Evolutionary conservation across 2,797 vertebrate species (phyloP).

Genomic region (Rhincodon typus): DNA sequence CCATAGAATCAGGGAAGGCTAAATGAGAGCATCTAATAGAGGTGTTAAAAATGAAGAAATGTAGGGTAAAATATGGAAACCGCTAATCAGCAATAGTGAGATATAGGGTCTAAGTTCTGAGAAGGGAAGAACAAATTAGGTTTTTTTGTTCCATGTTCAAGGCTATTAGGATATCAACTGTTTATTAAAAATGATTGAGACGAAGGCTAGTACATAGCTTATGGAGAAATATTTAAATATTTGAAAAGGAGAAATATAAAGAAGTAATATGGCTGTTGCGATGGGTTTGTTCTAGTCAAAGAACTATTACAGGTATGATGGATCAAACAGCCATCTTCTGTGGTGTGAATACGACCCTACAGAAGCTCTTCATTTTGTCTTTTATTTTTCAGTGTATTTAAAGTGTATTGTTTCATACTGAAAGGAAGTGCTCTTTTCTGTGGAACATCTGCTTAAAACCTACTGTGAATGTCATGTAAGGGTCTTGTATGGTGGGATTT

Average conservation of each 20-base stretch:
- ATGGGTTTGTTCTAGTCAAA: background rate
- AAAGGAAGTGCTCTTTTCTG: background rate
- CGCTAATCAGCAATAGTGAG: background rate
- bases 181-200: background rate
- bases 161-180: too few species aligned
- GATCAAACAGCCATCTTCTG: background rate
- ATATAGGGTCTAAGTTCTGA: too few species aligned
- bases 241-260: background rate
- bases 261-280: background rate
- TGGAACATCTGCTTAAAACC: background rate
- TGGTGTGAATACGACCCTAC: background rate
- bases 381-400: background rate
- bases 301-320: background rate
- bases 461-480: background rate
- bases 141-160: too few species aligned
- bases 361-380: background rate
- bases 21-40: background rate
- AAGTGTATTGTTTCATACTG: background rate
- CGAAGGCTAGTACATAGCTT: background rate
- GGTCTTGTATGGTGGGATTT: background rate
- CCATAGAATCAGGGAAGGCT: background rate
- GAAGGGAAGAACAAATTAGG: too few species aligned
- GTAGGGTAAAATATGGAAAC: too few species aligned
- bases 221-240: background rate
- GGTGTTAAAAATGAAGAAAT: background rate